These are phyloP conservation scores for Galaxea fascicularis DNA, from an alignment of 92 coral and sea anemone species.

Conservation along the genomic window DNA sequence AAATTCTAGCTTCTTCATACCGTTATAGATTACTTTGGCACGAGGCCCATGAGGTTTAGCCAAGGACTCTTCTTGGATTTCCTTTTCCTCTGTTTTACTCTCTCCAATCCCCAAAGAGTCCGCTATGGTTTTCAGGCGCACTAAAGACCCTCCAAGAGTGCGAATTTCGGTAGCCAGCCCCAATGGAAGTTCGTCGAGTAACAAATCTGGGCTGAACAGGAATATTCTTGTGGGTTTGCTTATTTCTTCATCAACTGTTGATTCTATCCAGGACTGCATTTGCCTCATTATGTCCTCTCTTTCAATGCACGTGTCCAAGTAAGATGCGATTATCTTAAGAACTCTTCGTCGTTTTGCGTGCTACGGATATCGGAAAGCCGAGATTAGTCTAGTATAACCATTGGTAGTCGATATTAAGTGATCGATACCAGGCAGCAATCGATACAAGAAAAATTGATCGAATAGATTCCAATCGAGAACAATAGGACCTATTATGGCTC, in stretches of 20 bases:
- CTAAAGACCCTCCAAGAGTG: slow-evolving; percentile 38
- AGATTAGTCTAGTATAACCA: background rate
- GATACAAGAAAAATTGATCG: background rate
- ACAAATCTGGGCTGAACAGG: slow-evolving; percentile 71
- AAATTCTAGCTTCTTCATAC: slow-evolving; percentile 2
- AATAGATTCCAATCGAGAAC: too few species aligned
- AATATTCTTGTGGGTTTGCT: slow-evolving; percentile 17
- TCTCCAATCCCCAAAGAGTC: slow-evolving; percentile 88
- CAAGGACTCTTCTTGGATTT: slow-evolving; percentile 9
- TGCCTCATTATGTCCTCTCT: slow-evolving; percentile 82
- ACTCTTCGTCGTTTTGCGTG: slow-evolving; percentile 69
- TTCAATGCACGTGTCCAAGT: slow-evolving; percentile 71
- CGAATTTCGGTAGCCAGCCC: slow-evolving; percentile 55
- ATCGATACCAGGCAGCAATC: background rate
- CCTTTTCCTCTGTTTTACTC: slow-evolving; percentile 37
- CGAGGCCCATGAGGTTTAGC: slow-evolving; percentile 39
- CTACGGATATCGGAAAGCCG: slow-evolving; percentile 21
- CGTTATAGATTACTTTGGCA: slow-evolving; percentile 37
- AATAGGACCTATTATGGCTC: too few species aligned
- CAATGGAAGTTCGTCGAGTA: slow-evolving; percentile 62
- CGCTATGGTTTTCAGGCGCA: slow-evolving; percentile 73
- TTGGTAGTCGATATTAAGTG: too few species aligned
- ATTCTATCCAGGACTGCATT: slow-evolving; percentile 80
- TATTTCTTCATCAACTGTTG: slow-evolving; percentile 65
- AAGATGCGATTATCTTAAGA: slow-evolving; percentile 65